phyloP scores from a whole-genome alignment of 2,797 vertebrate genomes.

The Rhinogobio ventralis region DNA sequence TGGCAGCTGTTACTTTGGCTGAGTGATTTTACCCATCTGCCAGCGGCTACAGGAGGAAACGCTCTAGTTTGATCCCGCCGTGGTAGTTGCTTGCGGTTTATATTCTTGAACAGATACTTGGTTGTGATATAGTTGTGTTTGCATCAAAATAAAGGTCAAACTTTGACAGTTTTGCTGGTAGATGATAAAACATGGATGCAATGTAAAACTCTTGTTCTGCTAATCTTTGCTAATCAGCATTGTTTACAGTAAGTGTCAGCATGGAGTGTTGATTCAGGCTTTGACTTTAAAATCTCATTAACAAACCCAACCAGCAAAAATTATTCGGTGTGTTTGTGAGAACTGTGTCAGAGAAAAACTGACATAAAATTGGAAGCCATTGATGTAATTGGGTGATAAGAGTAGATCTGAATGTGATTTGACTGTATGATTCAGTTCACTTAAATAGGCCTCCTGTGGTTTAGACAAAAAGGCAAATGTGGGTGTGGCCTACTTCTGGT shows the following conservation, averaged over 20 bases:
- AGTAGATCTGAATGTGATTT: slow-evolving; percentile 51
- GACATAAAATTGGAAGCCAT: neutral
- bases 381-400: slow-evolving; percentile 56
- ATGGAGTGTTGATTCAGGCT: neutral
- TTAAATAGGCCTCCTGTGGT: slow-evolving; percentile 63
- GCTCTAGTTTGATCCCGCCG: slow-evolving; percentile 16
- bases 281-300: neutral
- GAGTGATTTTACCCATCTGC: slow-evolving; percentile 67
- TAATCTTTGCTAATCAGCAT: neutral
- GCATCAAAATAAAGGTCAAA: neutral
- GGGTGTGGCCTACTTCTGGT: slow-evolving; percentile 54
- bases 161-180: neutral
- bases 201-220: neutral
- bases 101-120: neutral
- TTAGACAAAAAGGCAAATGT: slow-evolving; percentile 47
- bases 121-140: neutral
- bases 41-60: slow-evolving; percentile 45
- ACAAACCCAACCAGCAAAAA: neutral
- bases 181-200: neutral
- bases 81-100: slow-evolving; percentile 1
- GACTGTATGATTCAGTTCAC: slow-evolving; percentile 45
- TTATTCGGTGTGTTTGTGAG: neutral
- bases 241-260: neutral
- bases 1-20: slow-evolving; percentile 68
- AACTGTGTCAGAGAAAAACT: neutral